Evolutionary conservation across 2,888 invertebrate species (phyloP), one percentile per base, ranked within the genome.

Genomic region (Tinea trinotella): DNA sequence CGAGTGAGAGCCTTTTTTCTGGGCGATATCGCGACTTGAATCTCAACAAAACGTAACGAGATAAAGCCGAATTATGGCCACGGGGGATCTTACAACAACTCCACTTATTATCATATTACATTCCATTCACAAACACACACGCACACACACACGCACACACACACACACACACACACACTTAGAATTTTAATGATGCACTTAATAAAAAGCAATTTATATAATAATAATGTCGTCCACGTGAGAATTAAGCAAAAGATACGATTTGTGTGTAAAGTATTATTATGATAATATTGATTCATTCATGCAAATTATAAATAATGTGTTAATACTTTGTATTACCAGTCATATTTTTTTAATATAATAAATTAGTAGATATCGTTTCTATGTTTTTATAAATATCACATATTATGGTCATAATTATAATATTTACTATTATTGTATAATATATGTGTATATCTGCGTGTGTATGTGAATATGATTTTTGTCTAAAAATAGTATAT

Each of bases 11-110:
- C 40, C 40, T 40, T 40, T 30, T 50, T 54, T 55, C 46, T 57
- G 20, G 54, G 52, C 56, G 58, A 59, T 63, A 61, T 61, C 59
- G 60, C 56, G 36, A 36, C 49, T 15, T 56, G 56, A 65, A 65
- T 64, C 62, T 58, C 59, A 59, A 60, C 63, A 61, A 60, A 62
- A 59, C 58, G 60, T 64, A 68, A 66, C 65, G 63, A 66, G 65
- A 70, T 67, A 68, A 69, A 60, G 64, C 59, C 57, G 61, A 63
- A 61, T 63, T 67, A 67, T 62, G 61, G 61, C 61, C 58, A 19
- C 46, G 17, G 7, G 46, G 18, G 46, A 46, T 17, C 3, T 3
- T n/a, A 6, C 13, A 9, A 12, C 40, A 15, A 15, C 40, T 40
- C 13, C 13, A 40, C 40, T 40, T 40, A 40, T 40, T 13, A 40